Base-by-base conservation (phyloP, 2,888 invertebrate genomes). In the Chorisops tibialis region DNA sequence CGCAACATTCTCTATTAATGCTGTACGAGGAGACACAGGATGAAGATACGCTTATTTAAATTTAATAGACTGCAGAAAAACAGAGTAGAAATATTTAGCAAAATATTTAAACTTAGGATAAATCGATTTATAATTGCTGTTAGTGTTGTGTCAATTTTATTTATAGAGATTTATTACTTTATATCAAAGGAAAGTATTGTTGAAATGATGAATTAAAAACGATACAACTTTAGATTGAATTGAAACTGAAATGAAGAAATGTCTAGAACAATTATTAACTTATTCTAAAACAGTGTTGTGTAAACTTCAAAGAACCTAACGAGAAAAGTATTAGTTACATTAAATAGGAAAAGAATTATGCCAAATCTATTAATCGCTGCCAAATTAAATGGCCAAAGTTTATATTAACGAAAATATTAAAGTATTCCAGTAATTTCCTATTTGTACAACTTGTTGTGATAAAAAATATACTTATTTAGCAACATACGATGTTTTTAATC, bases 21-120 rank as follows among this genome's bases (percentile, higher is more conserved):
- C 85, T 87, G 56, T 87, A 89, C 70, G 91, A 91, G 63, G 91
- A 91, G 63, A 81, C 87, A n/a, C 85, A 89, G 70, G 92, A 93
- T 73, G 92, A 92, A 79, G 92, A 92, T 71, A 92, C 92, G 12
- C 81, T 92, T 58, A 88, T 92, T 69, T 92, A 86, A 83, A 70
- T 47, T n/a, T 5, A 30, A 30, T 30, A 30, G 30, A 30, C 30
- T 30, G 30, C 2, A 1, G 1, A 5, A 43, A 16, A 2, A 19
- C 47, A 47, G 14, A 30, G 2, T 30, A 30, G 5, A 9, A 30
- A 30, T 30, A 30, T 30, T 30, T 30, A 19, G 9, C 43, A 43
- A 14, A 16, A 43, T 43, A 19, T 16, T 43, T 16, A 18, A 19
- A 11, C 9, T 18, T 18, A 43, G 43, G 4, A 1, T n/a, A 12